Evolutionary conservation across 2,113 vertebrate genomes (phyloP).

Genomic region (Monarcha castaneiventris): DNA sequence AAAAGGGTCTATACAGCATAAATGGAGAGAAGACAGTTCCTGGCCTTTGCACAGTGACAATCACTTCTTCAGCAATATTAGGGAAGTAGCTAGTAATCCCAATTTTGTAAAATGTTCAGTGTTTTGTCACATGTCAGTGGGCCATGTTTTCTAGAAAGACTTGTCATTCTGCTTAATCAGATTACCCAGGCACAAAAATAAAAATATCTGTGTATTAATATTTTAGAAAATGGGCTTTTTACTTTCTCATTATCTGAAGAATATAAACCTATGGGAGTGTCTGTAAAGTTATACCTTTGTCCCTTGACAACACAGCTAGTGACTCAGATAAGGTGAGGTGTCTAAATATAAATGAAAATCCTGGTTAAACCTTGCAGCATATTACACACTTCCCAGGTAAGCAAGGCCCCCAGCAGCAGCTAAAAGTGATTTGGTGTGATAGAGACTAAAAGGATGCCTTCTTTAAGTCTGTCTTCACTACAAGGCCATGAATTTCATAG

Average conservation of each 20-base stretch:
- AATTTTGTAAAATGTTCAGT: neutral
- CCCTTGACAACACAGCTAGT: neutral
- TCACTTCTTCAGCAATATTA: neutral
- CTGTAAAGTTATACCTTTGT: neutral
- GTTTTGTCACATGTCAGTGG: neutral
- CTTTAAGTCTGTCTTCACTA: neutral
- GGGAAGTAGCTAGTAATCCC: neutral
- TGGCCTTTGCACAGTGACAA: neutral
- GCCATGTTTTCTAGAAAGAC: neutral
- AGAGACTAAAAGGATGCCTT: neutral
- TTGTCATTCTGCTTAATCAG: neutral
- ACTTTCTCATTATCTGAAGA: neutral
- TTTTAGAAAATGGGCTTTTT: neutral
- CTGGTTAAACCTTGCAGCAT: neutral
- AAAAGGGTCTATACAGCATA: neutral
- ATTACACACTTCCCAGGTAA: neutral
- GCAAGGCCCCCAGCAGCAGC: neutral
- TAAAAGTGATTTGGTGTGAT: neutral
- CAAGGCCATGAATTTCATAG: neutral
- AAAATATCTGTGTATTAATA: neutral
- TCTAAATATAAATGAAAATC: neutral
- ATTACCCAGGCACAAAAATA: neutral
- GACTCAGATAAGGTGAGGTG: neutral
- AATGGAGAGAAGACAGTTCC: neutral
- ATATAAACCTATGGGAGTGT: neutral